A percentile compares a stretch with the other conserved stretches of the same genome.
Conservation (phyloP, 1,140 invertebrate genomes). For the Apis cerana region DNA sequence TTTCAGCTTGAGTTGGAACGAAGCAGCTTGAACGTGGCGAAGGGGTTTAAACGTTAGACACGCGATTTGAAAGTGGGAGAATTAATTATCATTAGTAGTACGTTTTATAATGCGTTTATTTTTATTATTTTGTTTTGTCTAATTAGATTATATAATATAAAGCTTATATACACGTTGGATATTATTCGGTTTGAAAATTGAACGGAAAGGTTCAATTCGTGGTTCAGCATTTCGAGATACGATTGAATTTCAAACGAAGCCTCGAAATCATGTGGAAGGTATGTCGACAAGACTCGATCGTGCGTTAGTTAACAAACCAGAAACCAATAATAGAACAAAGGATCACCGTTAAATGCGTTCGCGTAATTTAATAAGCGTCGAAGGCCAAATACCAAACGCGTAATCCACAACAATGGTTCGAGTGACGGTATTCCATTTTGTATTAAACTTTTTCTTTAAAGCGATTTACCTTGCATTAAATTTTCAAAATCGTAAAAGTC, state of each 20-base stretch:
- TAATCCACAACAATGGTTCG: not conserved
- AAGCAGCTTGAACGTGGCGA: not conserved
- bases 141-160: too few relatives aligned
- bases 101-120: rapidly evolving
- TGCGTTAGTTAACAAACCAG: conserved; percentile 31
- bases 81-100: not conserved
- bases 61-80: not conserved
- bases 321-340: conserved; percentile 43
- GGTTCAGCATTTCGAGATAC: too few relatives aligned
- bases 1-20: not conserved
- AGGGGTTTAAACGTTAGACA: not conserved
- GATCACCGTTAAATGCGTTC: conserved; percentile 8
- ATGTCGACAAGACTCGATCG: conserved; percentile 26
- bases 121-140: not conserved
- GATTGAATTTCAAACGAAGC: not conserved
- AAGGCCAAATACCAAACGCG: conserved; percentile 1
- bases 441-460: too few relatives aligned
- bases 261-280: conserved; percentile 18
- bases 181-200: not conserved
- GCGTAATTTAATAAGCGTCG: conserved; percentile 26
- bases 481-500: too few relatives aligned
- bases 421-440: not conserved
- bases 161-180: too few relatives aligned
- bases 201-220: not conserved
- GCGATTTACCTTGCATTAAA: too few relatives aligned